These are phyloP conservation scores for Lapara coniferarum DNA, from an alignment of 2,888 invertebrate species.

Conservation along the genomic window DNA sequence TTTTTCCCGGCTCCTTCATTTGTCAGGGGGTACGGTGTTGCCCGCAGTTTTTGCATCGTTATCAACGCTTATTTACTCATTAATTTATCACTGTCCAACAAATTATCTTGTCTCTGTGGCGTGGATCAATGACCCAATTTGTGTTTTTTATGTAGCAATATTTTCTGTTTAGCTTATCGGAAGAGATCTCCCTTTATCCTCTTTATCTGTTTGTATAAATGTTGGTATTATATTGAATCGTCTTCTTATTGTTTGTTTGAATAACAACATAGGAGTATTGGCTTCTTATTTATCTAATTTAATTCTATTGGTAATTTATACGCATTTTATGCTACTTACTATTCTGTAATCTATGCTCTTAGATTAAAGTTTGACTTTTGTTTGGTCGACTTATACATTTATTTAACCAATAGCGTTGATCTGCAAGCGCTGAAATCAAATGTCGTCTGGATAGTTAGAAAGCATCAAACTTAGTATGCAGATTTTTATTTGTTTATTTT, in stretches of 20 bases:
- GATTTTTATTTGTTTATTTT: not conserved
- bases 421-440: too few species aligned
- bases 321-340: too few species aligned
- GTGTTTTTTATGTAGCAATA: slow-evolving; percentile 38
- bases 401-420: too few species aligned
- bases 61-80: slow-evolving; percentile 76
- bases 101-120: slow-evolving; percentile 63
- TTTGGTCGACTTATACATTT: too few species aligned
- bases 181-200: slow-evolving; percentile 19
- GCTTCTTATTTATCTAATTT: not conserved
- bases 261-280: too few species aligned
- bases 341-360: too few species aligned
- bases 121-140: slow-evolving; percentile 49
- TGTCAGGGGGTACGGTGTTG: slow-evolving; percentile 54
- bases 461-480: too few species aligned
- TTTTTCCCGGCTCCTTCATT: slow-evolving; percentile 66
- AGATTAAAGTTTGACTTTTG: too few species aligned
- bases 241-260: not conserved
- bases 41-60: slow-evolving; percentile 69
- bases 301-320: not conserved
- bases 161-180: slow-evolving; percentile 25
- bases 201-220: slow-evolving; percentile 4
- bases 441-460: too few species aligned
- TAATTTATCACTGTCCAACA: slow-evolving; percentile 76
- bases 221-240: not conserved